Conservation (phyloP, 2,888 invertebrate genomes). For the Penaeus monodon region DNA sequence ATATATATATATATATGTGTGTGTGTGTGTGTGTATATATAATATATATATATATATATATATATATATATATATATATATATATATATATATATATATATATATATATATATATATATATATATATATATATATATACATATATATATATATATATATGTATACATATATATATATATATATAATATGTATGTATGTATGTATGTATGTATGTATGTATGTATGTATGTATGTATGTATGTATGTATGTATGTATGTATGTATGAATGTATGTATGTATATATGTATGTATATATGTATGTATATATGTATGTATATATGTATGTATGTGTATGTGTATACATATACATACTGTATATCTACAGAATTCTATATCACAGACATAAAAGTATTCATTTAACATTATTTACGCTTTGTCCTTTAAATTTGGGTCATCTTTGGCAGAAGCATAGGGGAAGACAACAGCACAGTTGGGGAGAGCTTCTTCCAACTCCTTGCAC, state of each 20-base stretch:
- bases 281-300: background rate
- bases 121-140: too few relatives aligned
- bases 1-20: too few relatives aligned
- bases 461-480: constrained; percentile 80
- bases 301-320: too few relatives aligned
- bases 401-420: constrained; percentile 9
- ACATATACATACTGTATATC: background rate
- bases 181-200: too few relatives aligned
- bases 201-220: background rate
- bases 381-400: background rate
- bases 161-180: too few relatives aligned
- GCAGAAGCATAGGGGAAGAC: constrained; percentile 67
- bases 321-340: too few relatives aligned
- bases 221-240: background rate
- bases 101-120: too few relatives aligned
- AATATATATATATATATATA: too few relatives aligned
- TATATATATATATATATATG: too few relatives aligned
- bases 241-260: background rate
- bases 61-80: too few relatives aligned
- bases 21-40: too few relatives aligned
- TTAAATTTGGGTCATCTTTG: constrained; percentile 48
- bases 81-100: too few relatives aligned
- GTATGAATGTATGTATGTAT: background rate
- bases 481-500: constrained; percentile 73
- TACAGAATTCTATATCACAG: background rate